These are phyloP conservation scores for Danaus plexippus DNA, from an alignment of 1,140 invertebrate species.

Conservation along the genomic window DNA sequence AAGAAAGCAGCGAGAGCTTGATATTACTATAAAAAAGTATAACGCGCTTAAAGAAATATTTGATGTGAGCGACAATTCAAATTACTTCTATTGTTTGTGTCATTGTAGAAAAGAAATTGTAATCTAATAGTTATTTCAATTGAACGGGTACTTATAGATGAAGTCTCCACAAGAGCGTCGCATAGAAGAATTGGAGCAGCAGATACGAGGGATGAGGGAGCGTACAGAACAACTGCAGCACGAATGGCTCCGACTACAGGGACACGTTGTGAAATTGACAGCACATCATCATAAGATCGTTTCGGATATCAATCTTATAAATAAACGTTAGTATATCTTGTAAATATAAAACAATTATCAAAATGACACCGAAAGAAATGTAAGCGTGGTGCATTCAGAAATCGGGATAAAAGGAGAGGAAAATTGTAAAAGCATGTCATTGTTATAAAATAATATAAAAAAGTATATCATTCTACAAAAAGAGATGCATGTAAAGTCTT, in stretches of 20 bases:
- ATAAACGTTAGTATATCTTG: constrained; percentile 72
- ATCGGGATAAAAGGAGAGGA: too few species aligned
- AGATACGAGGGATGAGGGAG: constrained; percentile 73
- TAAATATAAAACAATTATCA: too few species aligned
- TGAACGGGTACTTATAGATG: constrained; percentile 22
- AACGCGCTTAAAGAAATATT: constrained; percentile 68
- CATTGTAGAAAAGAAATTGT: too few species aligned
- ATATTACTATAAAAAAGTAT: constrained; percentile 72
- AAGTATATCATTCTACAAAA: too few species aligned
- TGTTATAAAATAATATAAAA: neutral
- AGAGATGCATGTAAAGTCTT: too few species aligned
- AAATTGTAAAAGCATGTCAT: neutral
- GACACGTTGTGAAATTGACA: constrained; percentile 77
- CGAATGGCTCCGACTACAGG: constrained; percentile 83
- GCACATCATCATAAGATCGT: constrained; percentile 77
- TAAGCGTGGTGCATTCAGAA: too few species aligned
- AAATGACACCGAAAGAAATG: too few species aligned
- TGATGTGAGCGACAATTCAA: constrained; percentile 39
- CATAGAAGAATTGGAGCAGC: constrained; percentile 75
- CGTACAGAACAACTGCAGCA: constrained; percentile 77
- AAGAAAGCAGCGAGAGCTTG: constrained; percentile 72
- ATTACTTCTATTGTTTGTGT: too few species aligned
- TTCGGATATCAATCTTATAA: constrained; percentile 76
- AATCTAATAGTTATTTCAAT: too few species aligned
- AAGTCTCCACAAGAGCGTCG: constrained; percentile 64